Base-by-base conservation (phyloP, 2,113 vertebrate genomes). In the Tinamus guttatus region DNA sequence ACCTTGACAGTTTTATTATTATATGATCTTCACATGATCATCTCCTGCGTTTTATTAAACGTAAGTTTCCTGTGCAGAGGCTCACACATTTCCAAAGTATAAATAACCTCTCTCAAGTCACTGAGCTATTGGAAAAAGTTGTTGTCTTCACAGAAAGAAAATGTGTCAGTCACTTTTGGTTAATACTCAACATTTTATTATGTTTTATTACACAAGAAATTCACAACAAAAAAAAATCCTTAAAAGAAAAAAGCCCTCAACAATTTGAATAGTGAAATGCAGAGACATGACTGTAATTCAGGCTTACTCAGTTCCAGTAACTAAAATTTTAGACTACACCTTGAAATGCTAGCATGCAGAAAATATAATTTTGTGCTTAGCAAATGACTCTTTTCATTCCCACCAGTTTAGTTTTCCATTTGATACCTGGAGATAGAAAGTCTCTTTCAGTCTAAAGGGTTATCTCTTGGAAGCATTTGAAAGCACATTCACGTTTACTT, bases 171-270 rank as follows among this genome's bases (percentile, higher is more conserved):
- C 81, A 47, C n/a, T 89, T 88, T 52, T n/a, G 21, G 52, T 81
- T 94, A 85, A 89, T 90, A 70, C 28, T 81, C 59, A 60, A 5
- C 74, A 64, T 59, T 96, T 92, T 84, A 94, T 94, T 94, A 34
- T 20, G 58, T 0, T 58, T 11, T 30, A 54, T 73, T 78, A 85
- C 49, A 77, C 0, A 64, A 51, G 25, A 80, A 75, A 64, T 71
- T 67, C 56, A 81, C 69, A 27, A 28, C 25, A 36, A 25, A 71
- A 51, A n/a, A 34, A 62, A 38, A 62, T n/a, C 52, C 27, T 30
- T 56, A 47, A 34, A 49, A 51, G 18, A 16, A 36, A 34, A 49
- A 70, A 25, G 9, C 21, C 24, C 43, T 69, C 22, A 70, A 8
- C 17, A 65, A 69, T 47, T 69, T 47, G 67, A 69, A 69, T 36